A percentile compares a stretch with the other conserved stretches of the same genome.
Evolutionary conservation across 2,888 invertebrate genomes (phyloP).

Genomic region (Beris chalybata): DNA sequence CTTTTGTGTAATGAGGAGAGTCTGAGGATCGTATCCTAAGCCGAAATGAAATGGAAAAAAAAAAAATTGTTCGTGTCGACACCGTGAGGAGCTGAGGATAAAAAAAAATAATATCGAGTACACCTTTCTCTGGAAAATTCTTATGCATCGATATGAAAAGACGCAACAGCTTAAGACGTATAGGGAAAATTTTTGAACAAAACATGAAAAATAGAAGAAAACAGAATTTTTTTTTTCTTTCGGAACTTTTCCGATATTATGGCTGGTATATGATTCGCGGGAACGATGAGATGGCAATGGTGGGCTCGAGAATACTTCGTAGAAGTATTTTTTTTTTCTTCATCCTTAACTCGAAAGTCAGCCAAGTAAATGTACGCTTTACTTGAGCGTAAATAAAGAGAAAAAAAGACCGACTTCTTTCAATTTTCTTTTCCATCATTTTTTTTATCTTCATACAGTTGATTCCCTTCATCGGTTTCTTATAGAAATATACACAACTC

Average conservation of each 20-base stretch:
- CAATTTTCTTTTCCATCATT: conserved; percentile 1
- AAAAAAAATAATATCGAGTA: conserved; percentile 6
- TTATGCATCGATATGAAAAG: background rate
- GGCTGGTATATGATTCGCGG: too few species aligned
- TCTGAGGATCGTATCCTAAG: conserved; percentile 12
- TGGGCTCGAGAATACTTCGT: too few species aligned
- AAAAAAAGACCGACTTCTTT: background rate
- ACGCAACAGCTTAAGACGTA: conserved; percentile 15
- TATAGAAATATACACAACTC: conserved; percentile 1
- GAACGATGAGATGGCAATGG: too few species aligned
- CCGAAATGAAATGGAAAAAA: conserved; percentile 4
- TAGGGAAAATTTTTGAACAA: background rate
- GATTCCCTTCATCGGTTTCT: background rate
- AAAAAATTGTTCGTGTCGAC: background rate
- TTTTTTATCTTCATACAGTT: too few species aligned
- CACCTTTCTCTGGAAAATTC: conserved; percentile 10
- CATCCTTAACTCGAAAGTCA: too few species aligned
- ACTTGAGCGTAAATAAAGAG: too few species aligned
- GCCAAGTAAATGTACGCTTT: too few species aligned
- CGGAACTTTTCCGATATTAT: too few species aligned
- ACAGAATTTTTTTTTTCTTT: background rate
- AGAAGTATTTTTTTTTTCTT: too few species aligned
- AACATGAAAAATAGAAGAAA: background rate
- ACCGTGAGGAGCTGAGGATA: background rate
- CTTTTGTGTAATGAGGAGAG: conserved; percentile 22